Conservation (phyloP, 2,888 invertebrate species). For the Polia nebulosa region DNA sequence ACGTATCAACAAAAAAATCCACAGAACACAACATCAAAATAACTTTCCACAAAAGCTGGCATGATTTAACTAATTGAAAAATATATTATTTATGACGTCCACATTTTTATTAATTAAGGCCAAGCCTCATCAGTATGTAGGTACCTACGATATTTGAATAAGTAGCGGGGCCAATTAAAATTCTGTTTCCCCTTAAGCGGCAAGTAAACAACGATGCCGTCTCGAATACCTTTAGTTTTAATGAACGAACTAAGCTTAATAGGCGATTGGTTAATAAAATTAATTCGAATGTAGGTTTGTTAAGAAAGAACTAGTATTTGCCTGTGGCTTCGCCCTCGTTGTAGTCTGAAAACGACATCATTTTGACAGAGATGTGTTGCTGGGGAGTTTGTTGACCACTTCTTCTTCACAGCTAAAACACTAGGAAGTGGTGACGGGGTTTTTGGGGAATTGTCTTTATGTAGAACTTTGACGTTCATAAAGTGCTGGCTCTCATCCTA, state of each 20-base stretch:
- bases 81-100: constrained; percentile 42
- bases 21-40: constrained; percentile 1
- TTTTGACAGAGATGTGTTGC: not conserved
- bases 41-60: not conserved
- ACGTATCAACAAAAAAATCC: not conserved
- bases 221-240: constrained; percentile 56
- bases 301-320: not conserved
- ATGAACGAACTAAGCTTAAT: constrained; percentile 52
- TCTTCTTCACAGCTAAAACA: too few relatives aligned
- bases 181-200: constrained; percentile 54
- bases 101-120: constrained; percentile 58
- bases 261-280: constrained; percentile 46
- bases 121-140: constrained; percentile 51
- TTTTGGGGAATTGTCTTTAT: too few relatives aligned
- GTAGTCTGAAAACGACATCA: too few relatives aligned
- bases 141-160: constrained; percentile 58
- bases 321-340: not conserved
- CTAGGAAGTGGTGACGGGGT: too few relatives aligned
- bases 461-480: too few relatives aligned
- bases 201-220: constrained; percentile 11
- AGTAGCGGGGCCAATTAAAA: constrained; percentile 66
- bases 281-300: constrained; percentile 43
- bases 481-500: too few relatives aligned
- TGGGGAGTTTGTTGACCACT: too few relatives aligned
- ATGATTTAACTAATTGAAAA: constrained; percentile 35